Evolutionary conservation across 2,888 invertebrate genomes (phyloP), one percentile per base, ranked within the genome.

Genomic region (Bibio marci): DNA sequence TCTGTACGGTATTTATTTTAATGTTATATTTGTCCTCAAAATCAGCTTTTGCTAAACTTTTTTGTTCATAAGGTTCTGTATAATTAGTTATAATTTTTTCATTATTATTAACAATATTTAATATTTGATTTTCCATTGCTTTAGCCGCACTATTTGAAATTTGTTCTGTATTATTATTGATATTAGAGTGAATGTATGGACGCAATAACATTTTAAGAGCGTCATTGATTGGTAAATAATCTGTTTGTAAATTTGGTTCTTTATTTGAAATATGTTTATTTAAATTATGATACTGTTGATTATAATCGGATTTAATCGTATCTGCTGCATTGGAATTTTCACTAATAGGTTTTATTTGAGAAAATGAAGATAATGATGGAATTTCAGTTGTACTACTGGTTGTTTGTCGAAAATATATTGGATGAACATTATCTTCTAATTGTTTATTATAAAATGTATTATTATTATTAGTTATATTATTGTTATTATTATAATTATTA

Each of bases 121-220:
- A 11, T n/a, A 37, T 3, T 30, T 30, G n/a, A n/a, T 13, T 10
- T 30, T 30, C 37, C 37, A 37, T 22, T 4, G 22, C 22, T 22
- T 22, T 22, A 22, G 8, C 22, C 22, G 22, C 8, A 22, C 22
- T 4, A 22, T 22, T 22, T 22, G 22, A 22, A 6, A 4, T 37
- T 14, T 17, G 3, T 13, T 13, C 14, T 25, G 25, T 13, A 6
- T n/a, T 12, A 19, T 37, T 15, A 8, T n/a, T 8, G 8, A 2
- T 13, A 2, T 18, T 19, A n/a, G 47, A 55, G 37, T 52, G 52
- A 13, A 55, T 47, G 35, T 59, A 58, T 4, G 57, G 57, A 37
- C 51, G 53, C 2, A 60, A 41, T 35, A 57, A 49, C 1, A 55
- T 43, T 13, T 55, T 55, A 18, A 59, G 44, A 10, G 57, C 61